Evolutionary conservation across 1,140 invertebrate genomes (phyloP), one percentile per base, ranked within the genome.

Genomic region (Ceratoteleas bidentatus): DNA sequence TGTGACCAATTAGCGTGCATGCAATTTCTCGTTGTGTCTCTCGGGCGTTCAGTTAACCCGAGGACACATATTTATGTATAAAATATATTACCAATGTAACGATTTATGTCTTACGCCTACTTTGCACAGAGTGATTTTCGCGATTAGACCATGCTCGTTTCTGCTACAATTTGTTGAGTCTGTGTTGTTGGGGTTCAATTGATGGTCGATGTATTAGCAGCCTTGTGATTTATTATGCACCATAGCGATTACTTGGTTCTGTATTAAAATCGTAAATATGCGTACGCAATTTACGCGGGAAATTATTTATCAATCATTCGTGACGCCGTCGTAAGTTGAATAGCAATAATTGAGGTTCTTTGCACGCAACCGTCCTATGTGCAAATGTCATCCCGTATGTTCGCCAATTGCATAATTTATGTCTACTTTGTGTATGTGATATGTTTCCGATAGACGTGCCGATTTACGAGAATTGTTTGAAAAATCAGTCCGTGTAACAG

Each of bases 41-140:
- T 32, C 62, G 56, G 38, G 56, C 61, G 11, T 54, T n/a, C 40
- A 56, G 3, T 66, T 70, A 47, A 62, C 49, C 58, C 65, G 24
- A 38, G 56, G 58, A 69, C 32, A 32, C 52, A 45, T 74, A 74
- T 81, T 74, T 81, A 69, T 74, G 43, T 64, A 64, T 47, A 49
- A 62, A 49, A 24, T 68, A 68, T 54, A 73, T 52, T 50, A 36
- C 54, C 65, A 81, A 64, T 64, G 43, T 56, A 50, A 65, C 11
- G 50, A 40, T 73, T 72, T 68, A 73, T 36, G 49, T 61, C 54
- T 72, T 34, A 60, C 36, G 68, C 56, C 68, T 72, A 72, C 68
- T 79, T 79, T 73, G 68, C 76, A 68, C 62, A 62, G 69, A 79
- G 57, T 66, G 68, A 72, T 68, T 79, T 79, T 73, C 61, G 24